Base-by-base conservation (phyloP, 2,888 invertebrate species). In the Tipula vernalis region DNA sequence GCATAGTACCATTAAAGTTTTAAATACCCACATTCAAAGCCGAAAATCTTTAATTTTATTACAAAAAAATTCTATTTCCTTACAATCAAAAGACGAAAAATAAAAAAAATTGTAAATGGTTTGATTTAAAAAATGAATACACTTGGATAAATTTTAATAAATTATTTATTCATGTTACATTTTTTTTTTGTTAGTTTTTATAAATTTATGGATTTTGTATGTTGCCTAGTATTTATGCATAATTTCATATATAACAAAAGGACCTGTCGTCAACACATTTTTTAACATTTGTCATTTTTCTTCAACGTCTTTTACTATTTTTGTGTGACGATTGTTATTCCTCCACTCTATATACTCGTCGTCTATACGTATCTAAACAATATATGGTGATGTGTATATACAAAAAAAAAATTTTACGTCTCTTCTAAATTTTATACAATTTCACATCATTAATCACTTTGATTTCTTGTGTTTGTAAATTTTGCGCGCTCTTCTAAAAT, bases 211-310 rank as follows among this genome's bases (percentile, higher is more conserved):
- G 28, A 10, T 71, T 8, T 28, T 71, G 71, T 71, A 39, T 71
- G 71, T 71, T 71, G 71, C 13, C 28, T 15, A 84, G 41, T 39
- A 84, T 39, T 84, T 84, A 39, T 84, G 36, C 41, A 84, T 84
- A 84, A 39, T 85, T 85, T 5, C 42, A 85, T 28, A 85, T 10
- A 39, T 44, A 42, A 85, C 71, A 86, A 57, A 87, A 83, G 86
- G 88, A 88, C 88, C 88, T 88, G 88, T 88, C 88, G 88, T 87
- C 88, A 87, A 87, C 88, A 88, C 87, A 87, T 87, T 88, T 87
- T 86, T 51, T 86, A 87, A 88, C 88, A 88, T 88, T 88, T 88
- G 88, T 88, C 88, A 88, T 87, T 87, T 84, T 84, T 84, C 41
- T 84, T 39, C 28, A 28, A 28, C 71, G 71, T 71, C 28, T 71